phyloP scores from a whole-genome alignment of 2,113 vertebrate species.

The Aramus guarauna region DNA sequence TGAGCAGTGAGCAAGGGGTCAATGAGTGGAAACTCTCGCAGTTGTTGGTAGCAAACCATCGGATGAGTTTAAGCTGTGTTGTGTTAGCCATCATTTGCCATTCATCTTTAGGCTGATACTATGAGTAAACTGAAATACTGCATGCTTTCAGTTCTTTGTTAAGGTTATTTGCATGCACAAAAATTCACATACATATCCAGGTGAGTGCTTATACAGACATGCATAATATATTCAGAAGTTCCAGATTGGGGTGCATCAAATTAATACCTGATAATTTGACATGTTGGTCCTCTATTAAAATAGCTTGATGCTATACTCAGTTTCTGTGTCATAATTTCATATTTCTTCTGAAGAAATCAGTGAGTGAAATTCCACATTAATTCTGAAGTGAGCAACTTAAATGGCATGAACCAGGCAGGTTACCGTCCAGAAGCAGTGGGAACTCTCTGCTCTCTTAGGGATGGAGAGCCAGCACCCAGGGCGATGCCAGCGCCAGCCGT shows the following conservation, averaged over 20 bases:
- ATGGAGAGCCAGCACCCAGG: accelerated
- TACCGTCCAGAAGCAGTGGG: background rate
- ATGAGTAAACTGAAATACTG: background rate
- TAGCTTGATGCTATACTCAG: background rate
- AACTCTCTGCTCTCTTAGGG: background rate
- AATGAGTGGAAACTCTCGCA: background rate
- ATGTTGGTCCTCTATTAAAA: background rate
- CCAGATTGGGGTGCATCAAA: background rate
- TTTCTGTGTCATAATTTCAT: background rate
- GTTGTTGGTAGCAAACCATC: background rate
- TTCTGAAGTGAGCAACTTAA: background rate
- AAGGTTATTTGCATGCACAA: background rate
- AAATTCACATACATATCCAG: background rate
- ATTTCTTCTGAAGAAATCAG: background rate
- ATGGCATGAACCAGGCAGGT: background rate
- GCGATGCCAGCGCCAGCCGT: accelerated
- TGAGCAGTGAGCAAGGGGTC: background rate
- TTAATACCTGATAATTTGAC: background rate
- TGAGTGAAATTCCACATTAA: background rate
- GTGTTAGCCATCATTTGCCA: background rate
- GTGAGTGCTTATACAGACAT: background rate
- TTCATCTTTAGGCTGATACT: background rate
- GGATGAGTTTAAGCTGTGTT: background rate
- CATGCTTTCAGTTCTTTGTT: background rate
- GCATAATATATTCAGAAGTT: background rate